Evolutionary conservation across 2,888 invertebrate genomes (phyloP), one percentile per base, ranked within the genome.

Genomic region (Ectemnius lituratus): DNA sequence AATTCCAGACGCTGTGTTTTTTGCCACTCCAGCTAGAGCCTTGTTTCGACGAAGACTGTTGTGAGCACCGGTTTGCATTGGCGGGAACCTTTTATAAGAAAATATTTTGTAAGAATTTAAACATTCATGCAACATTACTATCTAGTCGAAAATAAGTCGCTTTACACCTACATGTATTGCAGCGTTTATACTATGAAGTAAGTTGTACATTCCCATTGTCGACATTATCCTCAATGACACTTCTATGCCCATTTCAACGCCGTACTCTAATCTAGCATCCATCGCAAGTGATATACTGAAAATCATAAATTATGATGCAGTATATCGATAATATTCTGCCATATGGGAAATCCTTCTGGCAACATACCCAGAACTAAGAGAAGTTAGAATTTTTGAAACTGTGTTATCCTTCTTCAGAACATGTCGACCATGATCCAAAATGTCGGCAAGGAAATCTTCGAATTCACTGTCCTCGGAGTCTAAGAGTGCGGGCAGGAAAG

Each of bases 391-490:
- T 84, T 88, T 92, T 73, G 84, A 88, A n/a, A 87, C 79, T 64
- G 86, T 90, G 72, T 86, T 89, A 49, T 91, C 92, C 84, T 93
- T 92, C 71, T 93, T 92, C 71, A 94, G 92, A 75, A 94, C 92
- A 70, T 93, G 93, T 78, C 92, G 92, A 3, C 93, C 93, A 59
- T 93, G 92, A 86, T 94, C 94, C 11, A 94, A 90, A 78, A 94
- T 93, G 81, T 94, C 94, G 78, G 95, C 96, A 0, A 96, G 91
- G 75, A 95, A 94, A 82, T 96, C 96, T 86, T 96, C 96, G 0
- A 95, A 92, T 84, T 96, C 96, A 0, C 96, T 96, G 86, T 96
- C 96, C 76, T 96, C 96, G 0, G 95, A 96, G 87, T 96, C 96
- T 47, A 94, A 94, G 14, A 96, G 92, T 18, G 95, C 95, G 0